Conservation (phyloP, 2,888 invertebrate species). For the Cephus rjabovi region DNA sequence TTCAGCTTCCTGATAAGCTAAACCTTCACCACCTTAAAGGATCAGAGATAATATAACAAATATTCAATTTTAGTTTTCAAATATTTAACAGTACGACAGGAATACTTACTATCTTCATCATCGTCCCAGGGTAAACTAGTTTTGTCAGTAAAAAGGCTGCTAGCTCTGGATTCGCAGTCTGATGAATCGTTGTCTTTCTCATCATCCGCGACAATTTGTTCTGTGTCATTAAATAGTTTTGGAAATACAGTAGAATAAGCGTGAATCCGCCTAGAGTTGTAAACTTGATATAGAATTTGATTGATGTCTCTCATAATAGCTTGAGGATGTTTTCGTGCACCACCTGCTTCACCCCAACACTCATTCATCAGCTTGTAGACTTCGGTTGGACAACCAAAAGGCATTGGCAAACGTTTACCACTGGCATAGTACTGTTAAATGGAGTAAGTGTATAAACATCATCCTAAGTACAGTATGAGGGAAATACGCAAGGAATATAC, state of each 20-base stretch:
- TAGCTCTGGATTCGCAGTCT: slow-evolving; percentile 52
- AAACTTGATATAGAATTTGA: slow-evolving; percentile 80
- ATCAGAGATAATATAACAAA: slow-evolving; percentile 7
- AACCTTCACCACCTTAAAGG: slow-evolving; percentile 30
- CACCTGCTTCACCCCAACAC: slow-evolving; percentile 84
- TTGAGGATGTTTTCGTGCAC: slow-evolving; percentile 81
- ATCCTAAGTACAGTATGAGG: neutral
- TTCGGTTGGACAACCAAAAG: slow-evolving; percentile 78
- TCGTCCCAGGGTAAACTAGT: slow-evolving; percentile 59
- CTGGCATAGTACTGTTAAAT: slow-evolving; percentile 73
- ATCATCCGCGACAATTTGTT: slow-evolving; percentile 30
- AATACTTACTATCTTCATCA: slow-evolving; percentile 45
- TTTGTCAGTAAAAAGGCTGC: slow-evolving; percentile 54
- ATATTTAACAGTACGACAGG: neutral
- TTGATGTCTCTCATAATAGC: slow-evolving; percentile 87
- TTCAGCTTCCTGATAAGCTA: slow-evolving; percentile 42
- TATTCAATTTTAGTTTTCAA: neutral
- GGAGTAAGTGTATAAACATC: slow-evolving; percentile 17
- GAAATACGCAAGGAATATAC: neutral
- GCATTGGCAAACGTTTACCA: slow-evolving; percentile 77
- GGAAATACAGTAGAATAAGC: slow-evolving; percentile 71
- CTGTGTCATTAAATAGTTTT: slow-evolving; percentile 50
- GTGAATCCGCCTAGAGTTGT: slow-evolving; percentile 73
- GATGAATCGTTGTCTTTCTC: slow-evolving; percentile 56
- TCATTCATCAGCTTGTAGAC: slow-evolving; percentile 82